phyloP scores from a whole-genome alignment of 2,888 invertebrate species.

The Apamea anceps region DNA sequence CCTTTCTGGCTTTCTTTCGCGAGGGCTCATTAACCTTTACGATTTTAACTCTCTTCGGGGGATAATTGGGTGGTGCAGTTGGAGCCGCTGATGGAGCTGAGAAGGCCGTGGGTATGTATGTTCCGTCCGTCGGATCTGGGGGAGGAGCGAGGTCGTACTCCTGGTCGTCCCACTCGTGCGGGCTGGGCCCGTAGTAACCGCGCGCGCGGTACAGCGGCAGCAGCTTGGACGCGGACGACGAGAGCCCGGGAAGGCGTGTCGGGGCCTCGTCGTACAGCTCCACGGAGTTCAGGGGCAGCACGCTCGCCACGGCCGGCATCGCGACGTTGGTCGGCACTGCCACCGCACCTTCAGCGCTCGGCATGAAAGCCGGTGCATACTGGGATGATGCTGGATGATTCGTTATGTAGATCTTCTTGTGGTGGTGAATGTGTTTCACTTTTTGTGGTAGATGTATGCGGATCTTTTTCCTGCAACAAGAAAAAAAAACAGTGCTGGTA shows the following conservation, averaged over 20 bases:
- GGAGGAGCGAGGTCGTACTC: constrained; percentile 82
- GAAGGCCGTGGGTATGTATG: constrained; percentile 76
- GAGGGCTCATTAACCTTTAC: constrained; percentile 82
- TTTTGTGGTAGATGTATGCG: constrained; percentile 90
- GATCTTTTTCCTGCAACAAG: constrained; percentile 90
- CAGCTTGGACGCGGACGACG: constrained; percentile 81
- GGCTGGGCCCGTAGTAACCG: constrained; percentile 86
- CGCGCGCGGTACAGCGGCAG: constrained; percentile 86
- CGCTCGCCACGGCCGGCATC: constrained; percentile 79
- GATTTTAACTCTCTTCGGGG: constrained; percentile 83
- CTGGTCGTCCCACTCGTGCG: constrained; percentile 81
- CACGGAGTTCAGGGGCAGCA: constrained; percentile 81
- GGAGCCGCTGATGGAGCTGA: constrained; percentile 71
- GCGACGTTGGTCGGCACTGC: constrained; percentile 82
- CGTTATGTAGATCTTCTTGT: constrained; percentile 89
- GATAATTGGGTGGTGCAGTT: constrained; percentile 67
- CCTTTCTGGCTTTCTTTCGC: constrained; percentile 82
- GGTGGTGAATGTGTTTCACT: constrained; percentile 90
- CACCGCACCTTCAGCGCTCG: constrained; percentile 84
- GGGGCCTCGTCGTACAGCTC: constrained; percentile 82
- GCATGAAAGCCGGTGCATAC: constrained; percentile 87
- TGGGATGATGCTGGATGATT: constrained; percentile 87
- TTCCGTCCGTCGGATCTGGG: constrained; percentile 75
- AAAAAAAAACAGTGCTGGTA: constrained; percentile 76
- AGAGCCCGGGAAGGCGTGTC: constrained; percentile 72